Conservation (phyloP, 2,888 invertebrate species). For the Sarcophaga caerulescens region DNA sequence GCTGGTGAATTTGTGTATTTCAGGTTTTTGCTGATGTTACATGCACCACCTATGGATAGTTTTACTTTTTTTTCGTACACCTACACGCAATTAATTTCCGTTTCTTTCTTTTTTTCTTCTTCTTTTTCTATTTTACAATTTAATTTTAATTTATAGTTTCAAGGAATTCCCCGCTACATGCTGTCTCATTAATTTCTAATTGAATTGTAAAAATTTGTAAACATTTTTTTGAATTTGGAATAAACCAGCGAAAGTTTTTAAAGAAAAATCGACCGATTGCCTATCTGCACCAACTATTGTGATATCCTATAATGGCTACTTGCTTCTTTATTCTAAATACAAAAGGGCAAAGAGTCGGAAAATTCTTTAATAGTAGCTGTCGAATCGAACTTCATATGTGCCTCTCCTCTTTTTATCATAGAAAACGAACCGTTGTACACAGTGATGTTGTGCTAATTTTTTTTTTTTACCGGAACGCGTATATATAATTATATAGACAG, state of each 20-base stretch:
- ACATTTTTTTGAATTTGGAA: neutral
- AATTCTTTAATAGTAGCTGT: too few relatives aligned
- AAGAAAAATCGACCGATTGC: neutral
- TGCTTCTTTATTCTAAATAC: too few relatives aligned
- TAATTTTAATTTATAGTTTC: slow-evolving; percentile 26
- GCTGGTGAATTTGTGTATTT: neutral
- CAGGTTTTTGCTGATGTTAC: neutral
- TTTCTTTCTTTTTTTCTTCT: neutral
- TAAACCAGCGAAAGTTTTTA: neutral
- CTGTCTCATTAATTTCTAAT: neutral
- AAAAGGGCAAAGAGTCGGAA: too few relatives aligned
- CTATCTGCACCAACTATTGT: too few relatives aligned
- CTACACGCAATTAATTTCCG: slow-evolving; percentile 17
- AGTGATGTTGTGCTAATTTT: too few relatives aligned
- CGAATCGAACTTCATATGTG: too few relatives aligned
- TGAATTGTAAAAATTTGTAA: neutral
- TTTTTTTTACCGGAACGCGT: too few relatives aligned
- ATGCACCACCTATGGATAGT: neutral
- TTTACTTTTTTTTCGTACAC: neutral
- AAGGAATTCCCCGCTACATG: slow-evolving; percentile 14
- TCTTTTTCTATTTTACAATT: slow-evolving; percentile 9
- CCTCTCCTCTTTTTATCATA: too few relatives aligned
- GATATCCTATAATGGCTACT: too few relatives aligned
- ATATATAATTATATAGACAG: too few relatives aligned
- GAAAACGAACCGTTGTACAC: too few relatives aligned